These are phyloP conservation scores for Luperina nickerlii DNA, from an alignment of 2,888 invertebrate genomes.

Conservation along the genomic window DNA sequence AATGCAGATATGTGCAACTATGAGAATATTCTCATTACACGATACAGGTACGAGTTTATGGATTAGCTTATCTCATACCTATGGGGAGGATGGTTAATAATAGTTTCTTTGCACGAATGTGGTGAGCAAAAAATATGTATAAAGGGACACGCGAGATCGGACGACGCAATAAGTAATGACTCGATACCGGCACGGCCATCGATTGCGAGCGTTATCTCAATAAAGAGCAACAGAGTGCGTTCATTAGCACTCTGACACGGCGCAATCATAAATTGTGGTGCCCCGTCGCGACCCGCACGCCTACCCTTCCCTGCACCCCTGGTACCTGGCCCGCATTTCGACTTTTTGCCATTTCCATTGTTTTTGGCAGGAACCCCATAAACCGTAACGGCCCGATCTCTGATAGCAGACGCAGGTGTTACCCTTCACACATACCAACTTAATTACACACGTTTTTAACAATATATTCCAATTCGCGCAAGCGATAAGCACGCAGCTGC, in stretches of 20 bases:
- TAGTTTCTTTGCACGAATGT: constrained; percentile 84
- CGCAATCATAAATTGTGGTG: constrained; percentile 89
- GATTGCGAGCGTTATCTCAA: constrained; percentile 89
- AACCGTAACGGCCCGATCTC: constrained; percentile 87
- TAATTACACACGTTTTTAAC: constrained; percentile 86
- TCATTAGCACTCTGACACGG: constrained; percentile 90
- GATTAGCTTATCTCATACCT: constrained; percentile 80
- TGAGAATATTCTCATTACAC: constrained; percentile 75
- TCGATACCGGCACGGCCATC: constrained; percentile 79
- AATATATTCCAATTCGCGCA: constrained; percentile 82
- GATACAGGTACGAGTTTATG: constrained; percentile 76
- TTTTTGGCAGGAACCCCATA: constrained; percentile 87
- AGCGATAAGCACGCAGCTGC: constrained; percentile 85
- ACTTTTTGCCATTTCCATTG: constrained; percentile 89
- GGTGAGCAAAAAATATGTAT: constrained; percentile 80
- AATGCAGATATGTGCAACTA: constrained; percentile 68
- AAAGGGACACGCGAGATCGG: constrained; percentile 86
- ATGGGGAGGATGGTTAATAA: constrained; percentile 80
- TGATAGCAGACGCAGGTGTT: constrained; percentile 88
- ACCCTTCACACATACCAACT: constrained; percentile 86
- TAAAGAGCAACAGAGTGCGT: constrained; percentile 89
- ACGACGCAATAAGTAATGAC: constrained; percentile 86
- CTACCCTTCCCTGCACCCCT: constrained; percentile 81
- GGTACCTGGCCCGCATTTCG: constrained; percentile 84
- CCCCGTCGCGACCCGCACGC: constrained; percentile 88